Conservation (phyloP, 2,888 invertebrate genomes). For the Branchellion lobata region DNA sequence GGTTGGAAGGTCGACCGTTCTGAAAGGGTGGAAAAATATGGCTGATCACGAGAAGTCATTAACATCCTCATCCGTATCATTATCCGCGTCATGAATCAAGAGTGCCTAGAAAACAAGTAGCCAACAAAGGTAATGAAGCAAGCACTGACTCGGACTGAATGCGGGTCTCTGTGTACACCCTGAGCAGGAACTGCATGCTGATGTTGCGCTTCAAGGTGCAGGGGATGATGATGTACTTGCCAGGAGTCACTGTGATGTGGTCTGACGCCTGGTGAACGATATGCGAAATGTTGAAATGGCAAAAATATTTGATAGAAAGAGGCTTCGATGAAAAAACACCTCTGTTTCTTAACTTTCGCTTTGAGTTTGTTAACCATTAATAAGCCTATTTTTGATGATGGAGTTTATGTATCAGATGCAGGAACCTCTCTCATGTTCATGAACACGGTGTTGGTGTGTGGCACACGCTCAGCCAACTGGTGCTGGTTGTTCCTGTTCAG, state of each 20-base stretch:
- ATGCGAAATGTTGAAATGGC: too few species aligned
- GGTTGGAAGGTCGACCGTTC: background rate
- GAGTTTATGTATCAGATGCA: too few species aligned
- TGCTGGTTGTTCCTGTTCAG: background rate
- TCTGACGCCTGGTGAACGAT: background rate
- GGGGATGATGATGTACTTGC: constrained; percentile 63
- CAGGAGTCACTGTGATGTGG: constrained; percentile 3
- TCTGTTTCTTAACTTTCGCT: too few species aligned
- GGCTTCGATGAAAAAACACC: too few species aligned
- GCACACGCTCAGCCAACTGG: background rate
- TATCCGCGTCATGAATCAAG: too few species aligned
- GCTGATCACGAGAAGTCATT: too few species aligned
- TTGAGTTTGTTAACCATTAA: too few species aligned
- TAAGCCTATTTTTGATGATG: too few species aligned
- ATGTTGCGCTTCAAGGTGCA: constrained; percentile 61
- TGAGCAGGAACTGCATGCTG: constrained; percentile 47
- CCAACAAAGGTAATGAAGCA: background rate
- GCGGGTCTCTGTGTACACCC: constrained; percentile 46
- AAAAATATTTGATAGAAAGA: too few species aligned
- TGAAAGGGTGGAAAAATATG: too few species aligned
- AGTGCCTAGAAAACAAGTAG: too few species aligned
- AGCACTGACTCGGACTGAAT: background rate
- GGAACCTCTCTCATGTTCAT: constrained; percentile 18
- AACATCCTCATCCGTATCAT: too few species aligned
- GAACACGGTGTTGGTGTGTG: background rate